Conservation (phyloP, 2,113 vertebrate genomes). For the Sorex fumeus region DNA sequence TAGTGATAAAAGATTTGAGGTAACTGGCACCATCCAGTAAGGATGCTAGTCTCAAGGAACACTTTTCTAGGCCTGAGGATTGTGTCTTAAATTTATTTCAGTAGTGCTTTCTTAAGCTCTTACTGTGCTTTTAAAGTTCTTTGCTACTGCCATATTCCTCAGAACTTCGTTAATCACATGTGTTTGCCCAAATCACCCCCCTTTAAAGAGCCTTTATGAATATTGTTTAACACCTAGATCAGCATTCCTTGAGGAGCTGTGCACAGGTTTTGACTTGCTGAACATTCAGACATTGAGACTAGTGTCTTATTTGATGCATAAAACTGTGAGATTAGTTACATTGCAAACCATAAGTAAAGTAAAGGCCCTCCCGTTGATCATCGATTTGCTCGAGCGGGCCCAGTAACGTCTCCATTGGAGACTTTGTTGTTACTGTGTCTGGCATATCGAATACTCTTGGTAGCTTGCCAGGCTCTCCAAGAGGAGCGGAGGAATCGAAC, state of each 20-base stretch:
- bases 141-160: neutral
- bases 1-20: conserved; percentile 6
- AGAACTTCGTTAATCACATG: neutral
- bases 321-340: too few relatives aligned
- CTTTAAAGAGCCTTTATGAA: neutral
- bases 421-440: too few relatives aligned
- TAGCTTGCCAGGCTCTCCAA: too few relatives aligned
- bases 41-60: neutral
- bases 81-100: conserved; percentile 19
- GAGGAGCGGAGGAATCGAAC: too few relatives aligned
- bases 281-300: neutral
- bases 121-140: neutral
- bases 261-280: too few relatives aligned
- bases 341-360: too few relatives aligned
- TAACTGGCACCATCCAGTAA: neutral
- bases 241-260: neutral
- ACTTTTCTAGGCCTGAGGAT: neutral
- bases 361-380: too few relatives aligned
- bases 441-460: too few relatives aligned
- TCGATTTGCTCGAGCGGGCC: too few relatives aligned
- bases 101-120: neutral
- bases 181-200: neutral
- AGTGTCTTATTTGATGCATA: conserved; percentile 17
- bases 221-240: conserved; percentile 28
- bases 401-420: too few relatives aligned